Base-by-base conservation (phyloP, 2,797 vertebrate species). In the Melanotaenia trifasciata region DNA sequence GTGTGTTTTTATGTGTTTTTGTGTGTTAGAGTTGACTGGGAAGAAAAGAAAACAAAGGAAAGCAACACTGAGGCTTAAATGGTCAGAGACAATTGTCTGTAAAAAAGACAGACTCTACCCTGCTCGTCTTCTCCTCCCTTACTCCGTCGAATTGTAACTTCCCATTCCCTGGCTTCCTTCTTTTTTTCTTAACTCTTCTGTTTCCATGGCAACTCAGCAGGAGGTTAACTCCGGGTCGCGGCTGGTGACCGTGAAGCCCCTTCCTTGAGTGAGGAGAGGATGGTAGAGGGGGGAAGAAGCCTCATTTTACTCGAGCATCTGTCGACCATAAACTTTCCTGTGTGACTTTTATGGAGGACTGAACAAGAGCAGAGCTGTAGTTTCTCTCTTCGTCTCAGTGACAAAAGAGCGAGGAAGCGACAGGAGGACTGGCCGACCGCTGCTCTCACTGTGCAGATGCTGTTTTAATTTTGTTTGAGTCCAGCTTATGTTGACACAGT, bases 251-350 rank as follows among this genome's bases (percentile, higher is more conserved):
- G 61, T 80, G 83, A 76, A 92, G 76, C 75, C 78, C 80, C 80
- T 89, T 84, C 75, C 86, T 82, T 59, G 61, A 83, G 75, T 43
- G 60, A 70, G 67, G 60, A 83, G 79, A 84, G 53, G 80, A 75
- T 77, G 62, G 72, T 67, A 69, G 65, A 60, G 83, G 74, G 79
- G 72, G 81, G 59, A 20, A 74, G 70, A 57, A 65, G 67, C 45
- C 75, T 90, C 76, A 85, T 91, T 92, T 56, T 85, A 86, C 88
- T 84, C 58, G 30, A 93, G 94, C 95, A 95, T 96, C 95, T 96
- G 94, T 93, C 85, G 88, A 74, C 90, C 76, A 93, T 95, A 96
- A 95, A 95, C 89, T 77, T 92, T 54, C 77, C 35, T 22, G 4
- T 3, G 13, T 93, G 94, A 94, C 93, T 86, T 95, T 94, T 94